phyloP scores from a whole-genome alignment of 2,113 vertebrate species.

The Corvus moneduloides region DNA sequence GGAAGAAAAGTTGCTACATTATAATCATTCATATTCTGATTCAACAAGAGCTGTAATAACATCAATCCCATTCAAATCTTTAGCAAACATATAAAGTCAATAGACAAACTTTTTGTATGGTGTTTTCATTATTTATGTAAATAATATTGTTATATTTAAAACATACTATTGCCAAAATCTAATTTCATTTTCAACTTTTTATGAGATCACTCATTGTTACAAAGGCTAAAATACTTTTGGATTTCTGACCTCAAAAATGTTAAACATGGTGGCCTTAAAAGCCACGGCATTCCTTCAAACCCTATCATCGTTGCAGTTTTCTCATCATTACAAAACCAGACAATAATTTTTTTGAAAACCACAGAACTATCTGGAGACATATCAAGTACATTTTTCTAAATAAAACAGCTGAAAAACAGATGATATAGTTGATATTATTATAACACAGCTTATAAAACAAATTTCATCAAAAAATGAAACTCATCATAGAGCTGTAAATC shows the following conservation, averaged over 20 bases:
- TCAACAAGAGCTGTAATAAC: not conserved
- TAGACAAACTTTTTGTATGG: not conserved
- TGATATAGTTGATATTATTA: constrained; percentile 25
- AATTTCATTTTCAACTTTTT: not conserved
- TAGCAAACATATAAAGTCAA: not conserved
- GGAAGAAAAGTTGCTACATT: not conserved
- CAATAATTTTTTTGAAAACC: constrained; percentile 31
- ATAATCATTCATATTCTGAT: not conserved
- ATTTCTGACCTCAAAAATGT: constrained; percentile 53
- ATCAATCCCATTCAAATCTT: not conserved
- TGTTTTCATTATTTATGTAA: not conserved
- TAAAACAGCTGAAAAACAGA: constrained; percentile 56
- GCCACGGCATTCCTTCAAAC: constrained; percentile 29
- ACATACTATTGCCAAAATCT: not conserved
- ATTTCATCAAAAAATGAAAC: constrained; percentile 12
- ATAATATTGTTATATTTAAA: constrained; percentile 16
- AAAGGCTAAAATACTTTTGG: constrained; percentile 3
- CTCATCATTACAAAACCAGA: constrained; percentile 48
- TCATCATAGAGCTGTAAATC: not conserved
- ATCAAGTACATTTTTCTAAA: constrained; percentile 50
- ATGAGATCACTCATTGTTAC: not conserved
- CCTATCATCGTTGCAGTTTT: constrained; percentile 8
- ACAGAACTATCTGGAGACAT: constrained; percentile 36
- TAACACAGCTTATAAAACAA: constrained; percentile 39
- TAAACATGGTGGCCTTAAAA: constrained; percentile 14